Evolutionary conservation across 2,888 invertebrate species (phyloP), one percentile per base, ranked within the genome.

Genomic region (Trisateles emortualis): DNA sequence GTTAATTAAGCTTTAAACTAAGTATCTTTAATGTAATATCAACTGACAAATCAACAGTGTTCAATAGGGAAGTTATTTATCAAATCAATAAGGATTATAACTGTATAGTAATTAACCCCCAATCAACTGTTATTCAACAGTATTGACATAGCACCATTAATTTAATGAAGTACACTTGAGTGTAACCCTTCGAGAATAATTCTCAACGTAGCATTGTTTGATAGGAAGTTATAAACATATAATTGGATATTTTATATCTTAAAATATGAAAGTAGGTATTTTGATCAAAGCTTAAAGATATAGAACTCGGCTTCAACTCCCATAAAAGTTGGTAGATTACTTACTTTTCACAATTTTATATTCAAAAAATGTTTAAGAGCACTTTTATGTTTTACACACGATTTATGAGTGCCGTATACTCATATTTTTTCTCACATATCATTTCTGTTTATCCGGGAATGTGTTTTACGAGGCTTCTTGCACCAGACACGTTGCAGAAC

Each of bases 311-410:
- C 49, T 47, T n/a, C 42, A 38, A 50, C 39, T 38, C 46, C 46
- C 60, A 61, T 65, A 69, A 67, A 65, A 60, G 41, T 49, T 58
- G 53, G 53, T 57, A 52, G 54, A 57, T 65, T 61, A 61, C 54
- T 30, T 58, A 66, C 69, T 70, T 69, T 69, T 52, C 43, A 17
- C 33, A 58, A 67, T 69, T 65, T 61, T 70, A 70, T 67, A 52
- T 55, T 51, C 45, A 39, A 58, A 50, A 69, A 57, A 54, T 48
- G 50, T 33, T 67, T 56, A 53, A 62, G 59, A 58, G 58, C 42
- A 42, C 43, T 70, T 67, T 55, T 70, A 71, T 67, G 55, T 56
- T 62, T 63, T 67, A 56, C 55, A 38, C 33, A 49, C 42, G 42
- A 58, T 68, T 68, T 71, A 70, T 59, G 52, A 35, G 16, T 4